Conservation (phyloP, 2,797 vertebrate genomes). For the Spizella passerina region DNA sequence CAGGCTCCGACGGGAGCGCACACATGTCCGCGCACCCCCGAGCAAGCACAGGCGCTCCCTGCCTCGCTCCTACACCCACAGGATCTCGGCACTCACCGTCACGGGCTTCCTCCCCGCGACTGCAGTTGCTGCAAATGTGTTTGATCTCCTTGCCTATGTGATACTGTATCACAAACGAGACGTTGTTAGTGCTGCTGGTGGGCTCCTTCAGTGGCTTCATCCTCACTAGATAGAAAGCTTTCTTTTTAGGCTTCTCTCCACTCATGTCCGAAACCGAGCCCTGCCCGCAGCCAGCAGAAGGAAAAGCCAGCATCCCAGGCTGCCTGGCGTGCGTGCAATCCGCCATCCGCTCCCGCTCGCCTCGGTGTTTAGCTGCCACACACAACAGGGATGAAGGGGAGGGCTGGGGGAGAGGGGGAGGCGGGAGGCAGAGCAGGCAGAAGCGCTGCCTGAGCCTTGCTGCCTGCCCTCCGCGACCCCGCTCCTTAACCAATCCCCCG, state of each 20-base stretch:
- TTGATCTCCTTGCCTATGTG: conserved; percentile 98
- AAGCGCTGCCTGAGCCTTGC: conserved; percentile 35
- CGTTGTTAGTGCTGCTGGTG: conserved; percentile 74
- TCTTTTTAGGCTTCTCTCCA: conserved; percentile 86
- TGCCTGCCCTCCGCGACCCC: conserved; percentile 60
- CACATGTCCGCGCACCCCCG: background rate
- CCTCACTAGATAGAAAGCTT: conserved; percentile 89
- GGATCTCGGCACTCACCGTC: conserved; percentile 87
- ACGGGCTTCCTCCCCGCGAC: conserved; percentile 89
- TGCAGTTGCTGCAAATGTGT: conserved; percentile 99
- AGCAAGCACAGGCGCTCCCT: background rate
- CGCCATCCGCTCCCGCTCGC: conserved; percentile 83
- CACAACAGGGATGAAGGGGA: conserved; percentile 34
- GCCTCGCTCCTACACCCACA: conserved; percentile 45
- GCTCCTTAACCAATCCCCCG: background rate
- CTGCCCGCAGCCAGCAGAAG: conserved; percentile 75
- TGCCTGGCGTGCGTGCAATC: conserved; percentile 79
- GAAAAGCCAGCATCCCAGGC: conserved; percentile 78
- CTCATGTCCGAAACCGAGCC: conserved; percentile 73
- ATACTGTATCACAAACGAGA: conserved; percentile 95
- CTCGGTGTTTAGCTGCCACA: conserved; percentile 59
- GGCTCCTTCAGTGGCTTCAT: conserved; percentile 91
- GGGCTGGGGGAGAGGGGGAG: conserved; percentile 1
- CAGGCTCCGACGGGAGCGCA: background rate
- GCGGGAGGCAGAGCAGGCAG: conserved; percentile 10